Evolutionary conservation across 2,888 invertebrate genomes (phyloP), one percentile per base, ranked within the genome.

Genomic region (Dasysyrphus albostriatus): DNA sequence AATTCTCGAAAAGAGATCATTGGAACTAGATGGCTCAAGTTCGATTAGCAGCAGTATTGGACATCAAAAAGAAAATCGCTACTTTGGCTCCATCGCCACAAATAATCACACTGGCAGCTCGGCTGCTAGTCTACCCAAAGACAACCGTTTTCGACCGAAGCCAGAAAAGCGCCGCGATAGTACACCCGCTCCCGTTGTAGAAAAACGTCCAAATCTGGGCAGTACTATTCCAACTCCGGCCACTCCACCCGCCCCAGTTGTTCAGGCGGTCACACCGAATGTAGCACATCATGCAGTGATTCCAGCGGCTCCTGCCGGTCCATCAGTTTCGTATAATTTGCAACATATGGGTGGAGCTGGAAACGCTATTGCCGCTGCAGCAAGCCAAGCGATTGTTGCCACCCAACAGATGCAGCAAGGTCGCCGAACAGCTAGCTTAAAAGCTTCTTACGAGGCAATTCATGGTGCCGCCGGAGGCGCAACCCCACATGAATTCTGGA

Each of bases 351-450:
- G 96, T n/a, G 96, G 96, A 10, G 97, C 97, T 0, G 97, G 97
- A 12, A 96, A 96, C 90, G 97, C 98, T 1, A 97, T 98, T 76
- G 98, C 97, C 0, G 98, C 97, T 0, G 98, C 98, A 0, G 98
- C 98, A 0, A 98, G 98, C 29, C 98, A 98, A 92, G 98, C 98
- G 0, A 98, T 99, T 84, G 98, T 97, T 6, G 98, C 98, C 1
- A 98, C 99, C 3, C 98, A 98, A 90, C 97, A 97, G 95, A 98
- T 98, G 97, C 97, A 97, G 90, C 98, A 98, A 90, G 98, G 98
- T 0, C 94, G 99, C 59, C 95, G 98, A 73, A 98, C 98, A 0
- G 97, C 98, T 2, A 98, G 98, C 89, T 93, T 98, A 88, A 98
- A 98, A 93, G 98, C 98, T 14, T 98, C 98, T 39, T 98, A 98